Base-by-base conservation (phyloP, 2,113 vertebrate genomes). In the Gallinago undulata region DNA sequence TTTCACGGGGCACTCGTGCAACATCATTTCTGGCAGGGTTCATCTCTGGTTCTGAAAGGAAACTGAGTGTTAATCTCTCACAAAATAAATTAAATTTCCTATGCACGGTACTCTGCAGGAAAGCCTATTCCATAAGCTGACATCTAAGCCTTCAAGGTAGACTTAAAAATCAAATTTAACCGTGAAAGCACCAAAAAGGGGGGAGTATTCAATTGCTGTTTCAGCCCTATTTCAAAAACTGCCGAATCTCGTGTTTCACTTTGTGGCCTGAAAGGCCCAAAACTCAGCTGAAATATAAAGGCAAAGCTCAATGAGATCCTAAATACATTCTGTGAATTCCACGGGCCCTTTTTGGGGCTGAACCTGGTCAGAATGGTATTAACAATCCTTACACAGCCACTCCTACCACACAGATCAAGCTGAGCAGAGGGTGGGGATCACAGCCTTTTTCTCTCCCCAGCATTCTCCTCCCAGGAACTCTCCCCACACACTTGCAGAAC, bases 11-110 rank as follows among this genome's bases (percentile, higher is more conserved):
- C 33, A 56, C 12, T 3, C 0, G 27, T 3, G 77, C 50, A 41
- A 28, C 37, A 21, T 45, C 45, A 8, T 50, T 41, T 67, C 23
- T 51, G 59, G n/a, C 45, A 64, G 50, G 28, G 16, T 17, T 69
- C 35, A 59, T 28, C 66, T 83, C 89, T 24, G 43, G 19, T 85
- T 77, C 93, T 94, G 89, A 91, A 96, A 97, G 50, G 31, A 69
- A 96, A 41, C 1, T 24, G 13, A 0, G 0, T 12, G 25, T 92
- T 92, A 92, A 14, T 33, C 53, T 63, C 75, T 81, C 33, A 27
- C 15, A 79, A 60, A 77, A 10, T 0, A 60, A 72, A n/a, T 28
- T 37, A 0, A 0, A 14, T 45, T 82, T 66, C 16, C 18, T 39
- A 47, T 53, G 15, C 22, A 75, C 8, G 51, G 11, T 62, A 59